Percentiles rank a stretch among this genome's conserved stretches.
These are phyloP conservation scores for Clepsis dumicolana DNA, from an alignment of 2,888 invertebrate genomes.

Conservation along the genomic window DNA sequence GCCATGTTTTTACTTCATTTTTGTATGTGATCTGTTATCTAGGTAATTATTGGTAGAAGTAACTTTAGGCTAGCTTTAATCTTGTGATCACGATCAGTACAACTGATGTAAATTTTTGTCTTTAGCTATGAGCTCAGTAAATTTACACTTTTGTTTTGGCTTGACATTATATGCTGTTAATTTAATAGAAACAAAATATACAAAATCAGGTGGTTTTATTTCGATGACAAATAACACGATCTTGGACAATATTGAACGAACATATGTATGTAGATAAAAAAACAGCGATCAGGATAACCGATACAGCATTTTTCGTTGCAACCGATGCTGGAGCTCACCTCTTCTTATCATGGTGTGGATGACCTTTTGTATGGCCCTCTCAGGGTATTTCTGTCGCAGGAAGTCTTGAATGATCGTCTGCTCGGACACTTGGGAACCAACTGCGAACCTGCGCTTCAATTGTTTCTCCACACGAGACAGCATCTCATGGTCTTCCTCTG, in stretches of 20 bases:
- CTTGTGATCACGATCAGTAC: conserved; percentile 36
- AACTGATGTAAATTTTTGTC: conserved; percentile 33
- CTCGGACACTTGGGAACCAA: conserved; percentile 98
- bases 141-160: conserved; percentile 5
- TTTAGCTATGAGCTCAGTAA: conserved; percentile 27
- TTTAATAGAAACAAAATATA: conserved; percentile 24
- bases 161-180: conserved; percentile 36
- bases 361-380: conserved; percentile 95
- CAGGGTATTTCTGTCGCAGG: conserved; percentile 93
- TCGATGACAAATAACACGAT: conserved; percentile 27
- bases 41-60: too few species aligned
- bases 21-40: too few species aligned
- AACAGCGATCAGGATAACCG: conserved; percentile 90
- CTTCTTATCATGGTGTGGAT: conserved; percentile 97
- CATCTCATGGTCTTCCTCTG: conserved; percentile 97
- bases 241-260: conserved; percentile 18
- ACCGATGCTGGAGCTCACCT: conserved; percentile 97
- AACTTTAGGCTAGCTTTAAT: conserved; percentile 16
- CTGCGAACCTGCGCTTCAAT: conserved; percentile 96
- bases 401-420: conserved; percentile 97
- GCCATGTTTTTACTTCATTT: too few species aligned
- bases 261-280: neutral
- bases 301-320: conserved; percentile 98
- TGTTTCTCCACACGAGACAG: conserved; percentile 96
- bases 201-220: conserved; percentile 34